Percentiles rank a stretch among this genome's conserved stretches.
These are phyloP conservation scores for Anabas testudineus DNA, from an alignment of 2,797 vertebrate species.

Conservation along the genomic window DNA sequence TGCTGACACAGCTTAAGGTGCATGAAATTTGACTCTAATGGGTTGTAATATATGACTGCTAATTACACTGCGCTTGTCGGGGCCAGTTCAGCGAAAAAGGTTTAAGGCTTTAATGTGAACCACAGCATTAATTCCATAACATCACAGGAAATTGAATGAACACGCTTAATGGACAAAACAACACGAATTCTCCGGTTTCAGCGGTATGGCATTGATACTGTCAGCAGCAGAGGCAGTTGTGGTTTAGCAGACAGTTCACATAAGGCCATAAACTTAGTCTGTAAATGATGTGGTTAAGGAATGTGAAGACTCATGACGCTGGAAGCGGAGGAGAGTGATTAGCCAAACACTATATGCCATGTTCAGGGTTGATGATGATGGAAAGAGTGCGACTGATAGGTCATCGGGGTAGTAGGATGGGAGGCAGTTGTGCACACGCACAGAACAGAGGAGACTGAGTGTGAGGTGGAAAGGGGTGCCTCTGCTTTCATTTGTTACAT, in stretches of 20 bases:
- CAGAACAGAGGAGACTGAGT: conserved; percentile 7
- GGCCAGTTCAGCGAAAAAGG: conserved; percentile 38
- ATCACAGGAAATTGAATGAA: conserved; percentile 45
- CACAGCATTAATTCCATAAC: conserved; percentile 29
- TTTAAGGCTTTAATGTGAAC: conserved; percentile 35
- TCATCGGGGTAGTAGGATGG: conserved; percentile 40
- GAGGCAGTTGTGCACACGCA: conserved; percentile 37
- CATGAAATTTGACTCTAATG: neutral
- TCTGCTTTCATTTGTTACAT: conserved; percentile 31
- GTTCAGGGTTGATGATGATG: conserved; percentile 62
- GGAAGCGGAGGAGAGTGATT: conserved; percentile 56
- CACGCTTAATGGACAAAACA: conserved; percentile 36
- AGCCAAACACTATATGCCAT: conserved; percentile 43
- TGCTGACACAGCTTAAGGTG: conserved; percentile 17
- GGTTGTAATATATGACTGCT: conserved; percentile 15
- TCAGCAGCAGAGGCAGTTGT: conserved; percentile 28
- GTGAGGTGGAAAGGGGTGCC: conserved; percentile 14
- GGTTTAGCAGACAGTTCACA: conserved; percentile 57
- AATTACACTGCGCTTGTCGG: conserved; percentile 30
- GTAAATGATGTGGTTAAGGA: conserved; percentile 59
- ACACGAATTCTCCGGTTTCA: conserved; percentile 41
- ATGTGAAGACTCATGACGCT: conserved; percentile 49
- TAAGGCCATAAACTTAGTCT: conserved; percentile 58
- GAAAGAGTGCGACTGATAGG: conserved; percentile 57
- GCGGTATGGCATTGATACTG: conserved; percentile 12